Evolutionary conservation across 2,888 invertebrate genomes (phyloP).

Genomic region (Cryptocephalus moraei): DNA sequence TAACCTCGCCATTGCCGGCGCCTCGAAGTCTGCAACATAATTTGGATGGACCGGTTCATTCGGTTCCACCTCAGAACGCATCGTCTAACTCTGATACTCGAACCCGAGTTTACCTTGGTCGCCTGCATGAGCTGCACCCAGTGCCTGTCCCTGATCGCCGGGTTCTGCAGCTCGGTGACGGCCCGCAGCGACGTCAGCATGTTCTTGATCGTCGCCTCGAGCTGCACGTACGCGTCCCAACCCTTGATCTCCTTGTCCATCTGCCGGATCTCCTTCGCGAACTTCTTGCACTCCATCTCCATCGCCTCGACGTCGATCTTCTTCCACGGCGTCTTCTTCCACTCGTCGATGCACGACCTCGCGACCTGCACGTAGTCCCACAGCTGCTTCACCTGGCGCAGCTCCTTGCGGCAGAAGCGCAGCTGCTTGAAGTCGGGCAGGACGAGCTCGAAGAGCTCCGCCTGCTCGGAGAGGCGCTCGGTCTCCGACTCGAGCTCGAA

Average conservation of each 20-base stretch:
- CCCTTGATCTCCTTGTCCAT: constrained; percentile 71
- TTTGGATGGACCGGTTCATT: too few species aligned
- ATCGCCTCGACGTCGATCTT: constrained; percentile 89
- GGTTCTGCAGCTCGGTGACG: constrained; percentile 88
- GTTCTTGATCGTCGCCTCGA: constrained; percentile 79
- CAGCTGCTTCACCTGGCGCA: constrained; percentile 65
- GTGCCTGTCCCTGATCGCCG: constrained; percentile 85
- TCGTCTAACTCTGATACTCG: too few species aligned
- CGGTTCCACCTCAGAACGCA: too few species aligned
- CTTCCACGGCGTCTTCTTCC: constrained; percentile 91
- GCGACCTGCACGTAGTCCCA: constrained; percentile 87
- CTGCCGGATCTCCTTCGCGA: constrained; percentile 71
- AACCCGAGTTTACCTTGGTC: constrained; percentile 77
- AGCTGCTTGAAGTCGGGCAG: constrained; percentile 75
- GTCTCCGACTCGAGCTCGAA: constrained; percentile 57
- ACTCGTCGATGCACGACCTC: constrained; percentile 72
- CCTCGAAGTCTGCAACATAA: too few species aligned
- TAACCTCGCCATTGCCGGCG: too few species aligned
- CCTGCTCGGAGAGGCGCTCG: constrained; percentile 57
- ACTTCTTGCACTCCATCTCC: constrained; percentile 87
- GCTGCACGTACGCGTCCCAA: constrained; percentile 69
- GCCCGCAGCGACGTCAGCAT: constrained; percentile 88
- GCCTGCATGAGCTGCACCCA: constrained; percentile 91
- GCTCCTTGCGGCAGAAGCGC: constrained; percentile 51
- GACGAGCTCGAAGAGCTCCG: constrained; percentile 74